A percentile compares a stretch with the other conserved stretches of the same genome.
Conservation (phyloP, 2,797 vertebrate genomes). For the Echiichthys vipera region DNA sequence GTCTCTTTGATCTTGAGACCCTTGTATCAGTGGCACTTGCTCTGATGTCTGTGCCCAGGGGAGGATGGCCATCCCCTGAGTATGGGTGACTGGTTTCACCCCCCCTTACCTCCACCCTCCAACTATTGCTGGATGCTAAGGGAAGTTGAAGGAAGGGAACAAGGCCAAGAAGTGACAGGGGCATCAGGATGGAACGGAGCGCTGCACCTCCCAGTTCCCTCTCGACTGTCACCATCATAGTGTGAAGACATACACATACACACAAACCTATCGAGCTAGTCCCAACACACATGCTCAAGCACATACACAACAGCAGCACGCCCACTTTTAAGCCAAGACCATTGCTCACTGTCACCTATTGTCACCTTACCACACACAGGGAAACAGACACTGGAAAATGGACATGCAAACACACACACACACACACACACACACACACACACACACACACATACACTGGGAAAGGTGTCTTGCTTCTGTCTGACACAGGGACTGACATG, state of each 20-base stretch:
- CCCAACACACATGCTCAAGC: conserved; percentile 25
- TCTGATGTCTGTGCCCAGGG: conserved; percentile 58
- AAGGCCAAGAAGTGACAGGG: conserved; percentile 84
- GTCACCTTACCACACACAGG: conserved; percentile 59
- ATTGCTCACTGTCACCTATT: conserved; percentile 75
- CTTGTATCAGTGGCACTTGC: conserved; percentile 47
- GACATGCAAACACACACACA: conserved; percentile 10
- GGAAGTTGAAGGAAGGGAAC: conserved; percentile 80
- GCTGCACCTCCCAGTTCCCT: conserved; percentile 62
- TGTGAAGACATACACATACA: conserved; percentile 39
- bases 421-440: conserved; percentile 47
- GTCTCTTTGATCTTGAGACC: conserved; percentile 59
- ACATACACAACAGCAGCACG: conserved; percentile 37
- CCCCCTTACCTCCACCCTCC: conserved; percentile 22
- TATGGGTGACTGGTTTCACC: conserved; percentile 50
- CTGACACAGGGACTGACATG: conserved; percentile 69
- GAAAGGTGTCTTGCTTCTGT: conserved; percentile 72
- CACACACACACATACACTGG: conserved; percentile 36
- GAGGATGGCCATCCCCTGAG: conserved; percentile 61
- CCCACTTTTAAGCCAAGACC: conserved; percentile 66
- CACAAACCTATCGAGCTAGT: conserved; percentile 26
- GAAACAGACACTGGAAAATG: conserved; percentile 43
- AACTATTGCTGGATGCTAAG: conserved; percentile 52
- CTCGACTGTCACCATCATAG: conserved; percentile 77
- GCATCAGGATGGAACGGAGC: conserved; percentile 79